A percentile compares a stretch with the other conserved stretches of the same genome.
These are phyloP conservation scores for Cephalophus harveyi DNA, from an alignment of 2,113 vertebrate genomes.

Conservation along the genomic window DNA sequence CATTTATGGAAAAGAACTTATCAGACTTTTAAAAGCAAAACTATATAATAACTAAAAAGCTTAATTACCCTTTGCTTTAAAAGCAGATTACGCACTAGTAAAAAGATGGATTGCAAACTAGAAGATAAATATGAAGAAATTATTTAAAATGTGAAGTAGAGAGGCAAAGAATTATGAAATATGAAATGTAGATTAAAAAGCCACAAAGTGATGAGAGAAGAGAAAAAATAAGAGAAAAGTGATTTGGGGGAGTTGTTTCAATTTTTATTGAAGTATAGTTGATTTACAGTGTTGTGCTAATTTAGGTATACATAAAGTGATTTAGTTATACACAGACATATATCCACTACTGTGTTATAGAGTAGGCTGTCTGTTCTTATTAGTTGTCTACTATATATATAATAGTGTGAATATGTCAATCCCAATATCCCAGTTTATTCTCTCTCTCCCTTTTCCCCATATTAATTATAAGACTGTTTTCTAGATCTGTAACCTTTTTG, in stretches of 20 bases:
- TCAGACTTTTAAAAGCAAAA: background rate
- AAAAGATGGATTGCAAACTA: background rate
- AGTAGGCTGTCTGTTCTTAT: background rate
- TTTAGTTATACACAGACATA: background rate
- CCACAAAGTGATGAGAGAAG: background rate
- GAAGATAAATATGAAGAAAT: background rate
- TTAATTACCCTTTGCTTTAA: background rate
- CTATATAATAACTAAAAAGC: background rate
- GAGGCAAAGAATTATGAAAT: background rate
- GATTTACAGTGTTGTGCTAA: background rate
- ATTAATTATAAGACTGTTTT: background rate
- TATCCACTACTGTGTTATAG: background rate
- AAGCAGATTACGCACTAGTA: background rate
- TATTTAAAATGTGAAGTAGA: background rate
- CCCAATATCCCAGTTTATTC: background rate
- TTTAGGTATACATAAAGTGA: background rate
- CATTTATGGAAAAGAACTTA: background rate
- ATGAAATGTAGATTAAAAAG: background rate
- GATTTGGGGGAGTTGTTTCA: background rate
- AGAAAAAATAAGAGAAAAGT: background rate
- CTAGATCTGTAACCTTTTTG: background rate
- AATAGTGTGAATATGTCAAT: background rate
- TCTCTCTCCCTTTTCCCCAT: background rate
- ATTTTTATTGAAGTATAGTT: background rate
- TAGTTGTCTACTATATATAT: background rate